Conservation (phyloP, 2,797 vertebrate genomes). For the Bradypodion ventrale region DNA sequence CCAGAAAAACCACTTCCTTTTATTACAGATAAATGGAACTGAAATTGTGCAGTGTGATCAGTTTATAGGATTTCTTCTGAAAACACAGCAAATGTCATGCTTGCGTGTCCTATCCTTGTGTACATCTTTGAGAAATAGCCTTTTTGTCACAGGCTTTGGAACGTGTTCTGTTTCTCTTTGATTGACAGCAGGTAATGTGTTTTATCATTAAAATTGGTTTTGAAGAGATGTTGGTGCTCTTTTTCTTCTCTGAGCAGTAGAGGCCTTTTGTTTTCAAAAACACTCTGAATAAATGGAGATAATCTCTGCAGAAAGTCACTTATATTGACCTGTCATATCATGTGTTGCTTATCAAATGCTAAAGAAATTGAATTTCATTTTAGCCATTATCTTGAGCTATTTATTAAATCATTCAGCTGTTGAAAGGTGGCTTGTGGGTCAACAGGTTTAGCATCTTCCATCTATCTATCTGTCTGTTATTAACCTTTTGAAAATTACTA, state of each 20-base stretch:
- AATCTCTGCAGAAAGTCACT: constrained; percentile 58
- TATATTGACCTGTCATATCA: constrained; percentile 66
- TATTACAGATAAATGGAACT: constrained; percentile 53
- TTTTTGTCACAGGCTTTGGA: constrained; percentile 64
- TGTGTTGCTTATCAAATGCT: constrained; percentile 62
- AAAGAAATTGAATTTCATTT: constrained; percentile 71
- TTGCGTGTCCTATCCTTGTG: constrained; percentile 73
- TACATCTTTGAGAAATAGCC: constrained; percentile 68
- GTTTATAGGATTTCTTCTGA: constrained; percentile 56
- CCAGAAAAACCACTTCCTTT: constrained; percentile 49
- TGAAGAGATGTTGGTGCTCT: constrained; percentile 72
- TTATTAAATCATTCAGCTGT: constrained; percentile 70
- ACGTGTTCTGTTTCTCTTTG: constrained; percentile 69
- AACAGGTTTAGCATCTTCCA: constrained; percentile 54
- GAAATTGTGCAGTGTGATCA: constrained; percentile 59
- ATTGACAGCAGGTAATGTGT: constrained; percentile 83
- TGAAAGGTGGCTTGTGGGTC: constrained; percentile 55
- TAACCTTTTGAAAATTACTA: constrained; percentile 62
- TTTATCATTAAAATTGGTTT: constrained; percentile 78
- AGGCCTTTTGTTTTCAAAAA: constrained; percentile 68
- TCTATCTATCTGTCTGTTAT: constrained; percentile 54
- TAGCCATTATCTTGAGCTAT: constrained; percentile 57
- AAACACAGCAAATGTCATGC: constrained; percentile 62
- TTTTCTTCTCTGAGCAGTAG: constrained; percentile 54
- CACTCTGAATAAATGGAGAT: constrained; percentile 62